phyloP scores from a whole-genome alignment of 2,113 vertebrate genomes.

The Raja brachyura region DNA sequence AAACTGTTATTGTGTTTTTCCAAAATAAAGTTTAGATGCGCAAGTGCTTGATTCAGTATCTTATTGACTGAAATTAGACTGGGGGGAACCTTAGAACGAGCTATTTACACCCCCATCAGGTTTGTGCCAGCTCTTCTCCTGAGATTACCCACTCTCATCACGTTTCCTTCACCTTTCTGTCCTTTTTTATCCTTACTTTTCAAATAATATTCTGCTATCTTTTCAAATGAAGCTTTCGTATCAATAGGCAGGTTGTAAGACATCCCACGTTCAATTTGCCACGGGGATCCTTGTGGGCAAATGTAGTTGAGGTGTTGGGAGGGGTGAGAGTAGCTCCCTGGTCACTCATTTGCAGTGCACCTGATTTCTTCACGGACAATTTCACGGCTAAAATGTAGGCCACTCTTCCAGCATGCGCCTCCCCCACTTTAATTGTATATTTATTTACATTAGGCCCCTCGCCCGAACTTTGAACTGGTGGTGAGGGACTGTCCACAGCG shows the following conservation, averaged over 20 bases:
- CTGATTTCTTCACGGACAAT: neutral
- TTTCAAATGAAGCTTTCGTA: neutral
- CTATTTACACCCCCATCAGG: neutral
- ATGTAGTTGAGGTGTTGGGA: neutral
- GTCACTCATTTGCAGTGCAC: neutral
- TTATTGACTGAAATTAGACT: too few relatives aligned
- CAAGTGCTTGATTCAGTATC: too few relatives aligned
- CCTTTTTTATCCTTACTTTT: neutral
- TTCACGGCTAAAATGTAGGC: neutral
- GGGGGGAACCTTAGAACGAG: too few relatives aligned
- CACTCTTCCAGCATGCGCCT: slow-evolving; percentile 8
- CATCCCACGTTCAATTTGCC: neutral
- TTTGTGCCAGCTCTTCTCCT: neutral
- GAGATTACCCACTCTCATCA: neutral
- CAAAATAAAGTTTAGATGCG: too few relatives aligned
- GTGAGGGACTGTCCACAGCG: slow-evolving; percentile 25
- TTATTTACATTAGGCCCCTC: slow-evolving; percentile 29
- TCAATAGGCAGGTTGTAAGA: neutral
- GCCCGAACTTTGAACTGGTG: slow-evolving; percentile 34
- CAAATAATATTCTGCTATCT: neutral
- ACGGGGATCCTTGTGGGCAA: neutral
- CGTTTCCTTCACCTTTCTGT: neutral
- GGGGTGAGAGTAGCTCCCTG: neutral
- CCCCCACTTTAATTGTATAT: slow-evolving; percentile 30
- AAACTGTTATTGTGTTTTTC: too few relatives aligned